Base-by-base conservation (phyloP, 2,113 vertebrate species). In the Baryphthengus martii region DNA sequence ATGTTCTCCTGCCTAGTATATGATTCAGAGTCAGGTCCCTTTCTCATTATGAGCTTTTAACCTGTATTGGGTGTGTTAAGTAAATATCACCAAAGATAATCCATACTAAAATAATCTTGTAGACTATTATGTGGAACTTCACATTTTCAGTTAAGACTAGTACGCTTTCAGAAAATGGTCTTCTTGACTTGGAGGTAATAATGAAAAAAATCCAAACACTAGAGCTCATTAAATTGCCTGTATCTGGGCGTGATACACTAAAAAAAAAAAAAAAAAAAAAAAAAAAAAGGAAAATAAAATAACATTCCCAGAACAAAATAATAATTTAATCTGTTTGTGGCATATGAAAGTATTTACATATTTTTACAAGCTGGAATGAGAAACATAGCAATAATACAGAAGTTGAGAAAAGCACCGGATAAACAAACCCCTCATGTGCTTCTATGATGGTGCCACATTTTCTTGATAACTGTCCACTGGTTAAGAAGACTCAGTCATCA, bases 61-160 rank as follows among this genome's bases (percentile, higher is more conserved):
- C 56, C 61, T 85, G 19, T 67, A 56, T 53, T 89, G 13, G 49
- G 9, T 58, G 63, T 0, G 1, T 63, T 66, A 88, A 72, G 45
- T 62, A 89, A 90, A 90, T 88, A 89, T 45, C 11, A 45, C 79
- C 11, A 70, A 73, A 95, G 63, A 85, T 77, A 95, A 94, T 85
- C 50, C 47, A 80, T 89, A 2, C 39, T 65, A 47, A 23, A 87
- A 90, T 67, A 91, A 56, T 81, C 19, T 55, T 72, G 26, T 39
- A 65, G 71, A 58, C 18, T 52, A 5, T 65, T 78, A 58, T 26
- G 40, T 73, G 40, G 40, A 62, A 90, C 80, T 59, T 35, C n/a
- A 70, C 16, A 47, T 91, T 96, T 90, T 80, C 52, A 74, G 6
- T n/a, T 72, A 31, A 63, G 50, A 49, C 35, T 45, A 75, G 47